Percentiles rank a stretch among this genome's conserved stretches.
These are phyloP conservation scores for Chiroxiphia lanceolata DNA, from an alignment of 2,797 vertebrate species.

Conservation along the genomic window DNA sequence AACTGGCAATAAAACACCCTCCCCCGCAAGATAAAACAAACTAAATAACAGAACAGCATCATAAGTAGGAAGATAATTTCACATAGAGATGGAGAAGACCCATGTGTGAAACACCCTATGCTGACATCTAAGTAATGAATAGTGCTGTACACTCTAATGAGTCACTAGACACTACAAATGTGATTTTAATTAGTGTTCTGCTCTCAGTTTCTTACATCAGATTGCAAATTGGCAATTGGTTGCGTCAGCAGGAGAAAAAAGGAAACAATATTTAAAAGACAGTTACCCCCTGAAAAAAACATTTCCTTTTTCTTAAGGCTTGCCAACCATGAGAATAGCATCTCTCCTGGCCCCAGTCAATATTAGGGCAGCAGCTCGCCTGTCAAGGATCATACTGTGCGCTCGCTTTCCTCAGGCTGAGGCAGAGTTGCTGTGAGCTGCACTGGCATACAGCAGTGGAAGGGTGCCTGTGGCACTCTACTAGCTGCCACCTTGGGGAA, in stretches of 20 bases:
- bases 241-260: neutral
- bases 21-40: neutral
- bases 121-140: neutral
- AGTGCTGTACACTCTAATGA: neutral
- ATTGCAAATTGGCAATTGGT: neutral
- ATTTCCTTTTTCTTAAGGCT: neutral
- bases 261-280: neutral
- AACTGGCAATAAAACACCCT: neutral
- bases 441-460: neutral
- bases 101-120: neutral
- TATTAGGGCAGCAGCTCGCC: neutral
- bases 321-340: neutral
- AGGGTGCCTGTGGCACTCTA: neutral
- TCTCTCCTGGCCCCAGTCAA: neutral
- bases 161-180: neutral
- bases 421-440: neutral
- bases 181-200: neutral
- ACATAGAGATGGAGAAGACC: neutral
- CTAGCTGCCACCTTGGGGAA: neutral
- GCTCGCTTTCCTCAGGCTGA: neutral
- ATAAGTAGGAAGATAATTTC: neutral
- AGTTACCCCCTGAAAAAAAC: neutral
- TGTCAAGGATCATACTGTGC: fast-evolving
- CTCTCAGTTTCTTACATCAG: neutral
- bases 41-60: neutral